Conservation (phyloP, 2,888 invertebrate genomes). For the Scotopteryx bipunctaria region DNA sequence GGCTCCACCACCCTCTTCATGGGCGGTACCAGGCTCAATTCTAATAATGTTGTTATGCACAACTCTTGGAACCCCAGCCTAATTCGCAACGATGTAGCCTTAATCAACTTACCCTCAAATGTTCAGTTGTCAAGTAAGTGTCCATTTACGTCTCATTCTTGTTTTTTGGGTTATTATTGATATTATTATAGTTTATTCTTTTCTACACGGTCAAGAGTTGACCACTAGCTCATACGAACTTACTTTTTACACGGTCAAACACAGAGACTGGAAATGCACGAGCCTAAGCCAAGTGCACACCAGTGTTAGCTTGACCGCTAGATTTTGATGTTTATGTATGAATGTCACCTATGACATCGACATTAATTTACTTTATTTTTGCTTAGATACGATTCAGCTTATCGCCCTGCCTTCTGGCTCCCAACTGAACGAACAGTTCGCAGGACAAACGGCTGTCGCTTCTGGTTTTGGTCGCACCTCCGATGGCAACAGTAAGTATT, state of each 20-base stretch:
- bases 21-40: slow-evolving; percentile 46
- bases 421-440: slow-evolving; percentile 35
- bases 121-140: slow-evolving; percentile 37
- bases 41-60: slow-evolving; percentile 44
- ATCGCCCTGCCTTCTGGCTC: slow-evolving; percentile 43
- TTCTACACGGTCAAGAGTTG: no score
- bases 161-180: no score
- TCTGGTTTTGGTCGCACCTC: slow-evolving; percentile 55
- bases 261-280: no score
- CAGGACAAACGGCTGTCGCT: slow-evolving; percentile 41
- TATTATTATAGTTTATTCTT: no score
- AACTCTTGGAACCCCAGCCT: no score
- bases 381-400: slow-evolving; percentile 41
- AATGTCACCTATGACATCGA: no score
- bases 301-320: no score
- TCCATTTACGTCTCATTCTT: background rate
- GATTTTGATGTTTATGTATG: no score
- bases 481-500: slow-evolving; percentile 41
- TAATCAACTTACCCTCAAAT: slow-evolving; percentile 36
- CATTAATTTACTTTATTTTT: no score
- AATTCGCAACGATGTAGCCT: slow-evolving; percentile 49
- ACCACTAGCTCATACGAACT: no score
- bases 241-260: no score
- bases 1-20: slow-evolving; percentile 48
- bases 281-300: no score